These are phyloP conservation scores for Cyphotilapia sp. DNA, from an alignment of 2,113 vertebrate genomes.

Conservation along the genomic window DNA sequence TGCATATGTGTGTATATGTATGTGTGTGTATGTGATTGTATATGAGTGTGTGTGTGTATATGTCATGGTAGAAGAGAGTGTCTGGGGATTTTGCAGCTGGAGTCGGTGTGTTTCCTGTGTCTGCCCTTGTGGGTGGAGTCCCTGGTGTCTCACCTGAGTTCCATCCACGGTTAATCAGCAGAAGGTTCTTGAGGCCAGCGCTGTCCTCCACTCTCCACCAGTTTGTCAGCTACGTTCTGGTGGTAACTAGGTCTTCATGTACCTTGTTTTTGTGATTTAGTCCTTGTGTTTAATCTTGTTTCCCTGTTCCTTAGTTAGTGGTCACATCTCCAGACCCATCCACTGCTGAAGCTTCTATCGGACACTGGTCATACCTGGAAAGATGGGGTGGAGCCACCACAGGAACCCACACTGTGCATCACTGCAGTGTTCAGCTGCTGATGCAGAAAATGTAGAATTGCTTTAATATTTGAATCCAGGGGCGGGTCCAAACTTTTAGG, in stretches of 20 bases:
- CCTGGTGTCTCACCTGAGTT: neutral
- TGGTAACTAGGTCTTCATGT: neutral
- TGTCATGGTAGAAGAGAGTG: neutral
- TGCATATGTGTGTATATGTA: neutral
- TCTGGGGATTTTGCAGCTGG: neutral
- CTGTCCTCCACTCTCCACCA: neutral
- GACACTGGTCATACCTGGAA: neutral
- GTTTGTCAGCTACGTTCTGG: neutral
- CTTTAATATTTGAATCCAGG: neutral
- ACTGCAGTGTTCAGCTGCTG: neutral
- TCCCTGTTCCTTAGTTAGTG: neutral
- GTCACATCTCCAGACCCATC: neutral
- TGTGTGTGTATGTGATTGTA: too few relatives aligned
- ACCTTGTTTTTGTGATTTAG: neutral
- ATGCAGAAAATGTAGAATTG: neutral
- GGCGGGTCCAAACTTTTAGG: neutral
- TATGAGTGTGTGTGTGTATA: fast-evolving
- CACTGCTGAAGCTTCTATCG: neutral
- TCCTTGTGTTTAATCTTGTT: neutral
- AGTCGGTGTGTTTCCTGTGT: neutral
- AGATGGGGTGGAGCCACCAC: neutral
- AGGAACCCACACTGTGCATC: fast-evolving
- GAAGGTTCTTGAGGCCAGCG: neutral
- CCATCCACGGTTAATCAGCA: neutral
- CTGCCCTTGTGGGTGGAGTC: neutral